These are phyloP conservation scores for Agonopterix subpropinquella DNA, from an alignment of 2,888 invertebrate species.

Conservation along the genomic window DNA sequence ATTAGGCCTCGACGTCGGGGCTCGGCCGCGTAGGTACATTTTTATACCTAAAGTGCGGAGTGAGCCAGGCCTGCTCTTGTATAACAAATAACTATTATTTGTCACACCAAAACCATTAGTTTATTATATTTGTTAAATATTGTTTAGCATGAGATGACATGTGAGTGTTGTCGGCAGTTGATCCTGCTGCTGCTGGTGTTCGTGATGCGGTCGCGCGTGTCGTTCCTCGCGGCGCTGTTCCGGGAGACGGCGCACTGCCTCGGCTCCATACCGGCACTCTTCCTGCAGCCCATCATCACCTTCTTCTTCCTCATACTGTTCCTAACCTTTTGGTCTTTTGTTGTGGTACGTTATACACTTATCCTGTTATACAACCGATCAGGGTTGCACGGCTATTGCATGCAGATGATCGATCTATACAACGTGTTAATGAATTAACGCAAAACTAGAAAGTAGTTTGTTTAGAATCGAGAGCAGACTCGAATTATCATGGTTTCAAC, in stretches of 20 bases:
- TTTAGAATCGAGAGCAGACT: no score
- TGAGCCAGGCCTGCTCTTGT: no score
- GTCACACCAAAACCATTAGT: neutral
- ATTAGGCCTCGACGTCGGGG: no score
- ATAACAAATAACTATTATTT: neutral
- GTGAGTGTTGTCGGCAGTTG: constrained; percentile 67
- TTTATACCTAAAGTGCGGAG: no score
- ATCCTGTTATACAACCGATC: neutral
- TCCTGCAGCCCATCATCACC: constrained; percentile 90
- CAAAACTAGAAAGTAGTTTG: no score
- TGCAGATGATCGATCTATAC: no score
- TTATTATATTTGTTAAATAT: neutral
- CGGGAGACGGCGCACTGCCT: constrained; percentile 93
- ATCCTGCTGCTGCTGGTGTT: constrained; percentile 83
- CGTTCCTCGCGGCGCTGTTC: constrained; percentile 89
- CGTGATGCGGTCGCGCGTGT: constrained; percentile 86
- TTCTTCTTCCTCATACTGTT: constrained; percentile 86
- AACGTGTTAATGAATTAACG: no score
- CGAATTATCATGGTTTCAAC: no score
- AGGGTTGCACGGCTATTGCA: no score
- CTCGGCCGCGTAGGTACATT: no score
- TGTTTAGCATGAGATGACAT: neutral
- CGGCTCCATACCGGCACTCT: constrained; percentile 87
- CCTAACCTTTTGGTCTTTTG: constrained; percentile 89
- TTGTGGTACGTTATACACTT: constrained; percentile 78